Base-by-base conservation (phyloP, 2,888 invertebrate species). In the Dexiosoma caninum region DNA sequence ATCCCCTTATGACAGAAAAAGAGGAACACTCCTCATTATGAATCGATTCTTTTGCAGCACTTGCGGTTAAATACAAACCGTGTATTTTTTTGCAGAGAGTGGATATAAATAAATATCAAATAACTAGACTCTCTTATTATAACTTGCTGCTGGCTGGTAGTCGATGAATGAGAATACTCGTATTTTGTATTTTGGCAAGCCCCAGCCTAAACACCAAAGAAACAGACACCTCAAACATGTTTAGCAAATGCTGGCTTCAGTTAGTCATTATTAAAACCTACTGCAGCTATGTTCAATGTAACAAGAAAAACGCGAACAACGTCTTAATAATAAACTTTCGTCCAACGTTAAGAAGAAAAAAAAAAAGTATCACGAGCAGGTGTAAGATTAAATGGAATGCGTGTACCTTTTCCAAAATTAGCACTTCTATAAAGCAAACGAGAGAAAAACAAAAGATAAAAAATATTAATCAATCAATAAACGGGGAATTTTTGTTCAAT, bases 121-220 rank as follows among this genome's bases (percentile, higher is more conserved):
- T 53, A 44, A 55, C 35, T 44, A 14, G 16, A 14, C 53, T 64
- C 72, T 72, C 53, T 75, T 67, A n/a, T n/a, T n/a, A 51, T 49
- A 57, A 21, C 49, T 49, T 4, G 57, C 30, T n/a, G n/a, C n/a
- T 57, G 23, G 21, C 35, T 66, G 30, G 55, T 67, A 51, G 44
- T 32, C 51, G 23, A 71, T 59, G 55, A 71, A 32, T 78, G 70
- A 71, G 77, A 37, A 64, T 49, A n/a, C n/a, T n/a, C n/a, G n/a
- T n/a, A n/a, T n/a, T n/a, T n/a, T n/a, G n/a, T n/a, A 70, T 77
- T 77, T 71, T 78, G 70, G 64, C 70, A 78, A 78, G 6, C 27
- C 9, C 62, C n/a, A 62, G 21, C 27, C 35, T 19, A 64, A 64
- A 27, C 23, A 27, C 23, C 32, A 70, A 21, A 49, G 14, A 60